Evolutionary conservation across 2,113 vertebrate species (phyloP).

Genomic region (Pedetes capensis): DNA sequence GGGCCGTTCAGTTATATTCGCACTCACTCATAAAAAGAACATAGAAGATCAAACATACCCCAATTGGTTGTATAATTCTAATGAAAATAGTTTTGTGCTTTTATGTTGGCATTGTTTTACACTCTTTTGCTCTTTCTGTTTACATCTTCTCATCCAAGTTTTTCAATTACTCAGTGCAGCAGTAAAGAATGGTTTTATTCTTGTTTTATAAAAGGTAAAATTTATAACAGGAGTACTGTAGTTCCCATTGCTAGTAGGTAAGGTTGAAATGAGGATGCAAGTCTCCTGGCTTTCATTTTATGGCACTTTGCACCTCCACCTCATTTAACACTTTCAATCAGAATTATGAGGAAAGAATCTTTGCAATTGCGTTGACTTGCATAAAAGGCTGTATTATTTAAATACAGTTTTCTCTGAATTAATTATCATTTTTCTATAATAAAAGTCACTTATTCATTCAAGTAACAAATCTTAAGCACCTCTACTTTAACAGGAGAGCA

Average conservation of each 20-base stretch:
- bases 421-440: background rate
- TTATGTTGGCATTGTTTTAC: background rate
- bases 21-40: background rate
- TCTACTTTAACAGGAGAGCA: background rate
- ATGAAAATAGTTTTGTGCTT: background rate
- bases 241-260: background rate
- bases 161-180: background rate
- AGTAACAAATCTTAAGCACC: background rate
- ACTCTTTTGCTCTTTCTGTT: background rate
- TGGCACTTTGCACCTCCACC: background rate
- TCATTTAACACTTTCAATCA: background rate
- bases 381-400: background rate
- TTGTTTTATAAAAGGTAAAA: background rate
- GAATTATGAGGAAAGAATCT: background rate
- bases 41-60: background rate
- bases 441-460: background rate
- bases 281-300: background rate
- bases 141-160: background rate
- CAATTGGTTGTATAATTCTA: background rate
- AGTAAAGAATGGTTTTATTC: background rate
- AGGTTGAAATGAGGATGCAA: background rate
- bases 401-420: background rate
- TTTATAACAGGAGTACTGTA: background rate
- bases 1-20: background rate
- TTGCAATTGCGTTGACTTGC: background rate